phyloP scores from a whole-genome alignment of 2,888 invertebrate species.

The Caenorhabditis sp. region DNA sequence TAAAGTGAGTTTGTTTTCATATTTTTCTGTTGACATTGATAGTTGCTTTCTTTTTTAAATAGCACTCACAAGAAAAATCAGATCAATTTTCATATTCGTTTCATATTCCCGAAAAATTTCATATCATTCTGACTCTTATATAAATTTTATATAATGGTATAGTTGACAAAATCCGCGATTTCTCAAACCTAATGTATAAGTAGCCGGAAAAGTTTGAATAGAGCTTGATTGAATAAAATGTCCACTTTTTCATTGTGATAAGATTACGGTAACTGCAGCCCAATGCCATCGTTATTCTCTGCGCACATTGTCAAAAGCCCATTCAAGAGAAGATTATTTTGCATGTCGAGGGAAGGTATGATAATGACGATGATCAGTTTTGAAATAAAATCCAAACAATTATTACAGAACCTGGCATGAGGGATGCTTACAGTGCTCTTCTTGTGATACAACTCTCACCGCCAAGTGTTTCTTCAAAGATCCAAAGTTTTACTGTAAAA shows the following conservation, averaged over 20 bases:
- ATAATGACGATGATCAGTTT: background rate
- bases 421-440: conserved; percentile 49
- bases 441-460: conserved; percentile 41
- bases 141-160: too few relatives aligned
- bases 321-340: conserved; percentile 56
- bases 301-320: conserved; percentile 48
- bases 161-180: too few relatives aligned
- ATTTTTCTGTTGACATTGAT: too few relatives aligned
- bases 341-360: conserved; percentile 57
- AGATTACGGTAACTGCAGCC: conserved; percentile 47
- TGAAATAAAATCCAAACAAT: background rate
- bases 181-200: background rate
- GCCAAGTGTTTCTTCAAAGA: conserved; percentile 69
- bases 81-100: too few relatives aligned
- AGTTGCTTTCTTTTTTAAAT: too few relatives aligned
- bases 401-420: conserved; percentile 63
- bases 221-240: conserved; percentile 38
- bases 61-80: too few relatives aligned
- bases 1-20: conserved; percentile 12
- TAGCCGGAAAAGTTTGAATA: conserved; percentile 38
- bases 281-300: conserved; percentile 17
- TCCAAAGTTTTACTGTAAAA: conserved; percentile 69
- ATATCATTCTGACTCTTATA: too few relatives aligned
- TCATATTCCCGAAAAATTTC: too few relatives aligned
- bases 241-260: conserved; percentile 18